Evolutionary conservation across 2,113 vertebrate species (phyloP).

Genomic region (rat (Rattus norvegicus)): DNA sequence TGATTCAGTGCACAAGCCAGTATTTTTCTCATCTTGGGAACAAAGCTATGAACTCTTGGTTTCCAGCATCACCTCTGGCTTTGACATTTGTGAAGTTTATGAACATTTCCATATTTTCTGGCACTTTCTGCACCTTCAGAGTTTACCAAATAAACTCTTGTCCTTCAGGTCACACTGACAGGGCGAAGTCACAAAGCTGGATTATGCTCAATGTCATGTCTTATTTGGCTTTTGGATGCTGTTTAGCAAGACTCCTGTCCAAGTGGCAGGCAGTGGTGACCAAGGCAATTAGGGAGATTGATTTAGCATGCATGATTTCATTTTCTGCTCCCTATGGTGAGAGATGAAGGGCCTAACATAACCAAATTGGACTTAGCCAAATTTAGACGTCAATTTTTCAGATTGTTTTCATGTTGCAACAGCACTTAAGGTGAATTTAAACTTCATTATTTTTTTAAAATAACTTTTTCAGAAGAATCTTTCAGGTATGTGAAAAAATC

Average conservation of each 20-base stretch:
- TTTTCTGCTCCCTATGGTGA: background rate
- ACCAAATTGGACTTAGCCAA: slow-evolving; percentile 57
- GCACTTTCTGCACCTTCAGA: background rate
- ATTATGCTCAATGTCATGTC: slow-evolving; percentile 60
- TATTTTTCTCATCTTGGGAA: background rate
- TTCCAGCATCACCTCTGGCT: background rate
- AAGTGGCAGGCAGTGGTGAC: slow-evolving; percentile 63
- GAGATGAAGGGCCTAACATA: slow-evolving; percentile 9
- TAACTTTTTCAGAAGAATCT: slow-evolving; percentile 34
- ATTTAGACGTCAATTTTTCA: slow-evolving; percentile 62
- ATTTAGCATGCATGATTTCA: slow-evolving; percentile 50
- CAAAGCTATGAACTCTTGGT: background rate
- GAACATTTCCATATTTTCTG: background rate
- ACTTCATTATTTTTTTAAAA: slow-evolving; percentile 47
- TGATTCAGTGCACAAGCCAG: background rate
- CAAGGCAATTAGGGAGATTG: slow-evolving; percentile 68
- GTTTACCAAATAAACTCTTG: background rate
- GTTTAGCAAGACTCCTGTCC: slow-evolving; percentile 52
- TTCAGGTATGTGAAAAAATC: slow-evolving; percentile 35
- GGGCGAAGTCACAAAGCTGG: background rate
- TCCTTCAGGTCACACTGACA: slow-evolving; percentile 17
- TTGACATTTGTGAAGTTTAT: slow-evolving; percentile 9
- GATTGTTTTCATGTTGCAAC: slow-evolving; percentile 16
- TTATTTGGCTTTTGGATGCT: slow-evolving; percentile 58
- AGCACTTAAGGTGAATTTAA: slow-evolving; percentile 53